Evolutionary conservation across 35 echinoderm and acorn worm species (phyloP).

Genomic region (Lytechinus pictus): DNA sequence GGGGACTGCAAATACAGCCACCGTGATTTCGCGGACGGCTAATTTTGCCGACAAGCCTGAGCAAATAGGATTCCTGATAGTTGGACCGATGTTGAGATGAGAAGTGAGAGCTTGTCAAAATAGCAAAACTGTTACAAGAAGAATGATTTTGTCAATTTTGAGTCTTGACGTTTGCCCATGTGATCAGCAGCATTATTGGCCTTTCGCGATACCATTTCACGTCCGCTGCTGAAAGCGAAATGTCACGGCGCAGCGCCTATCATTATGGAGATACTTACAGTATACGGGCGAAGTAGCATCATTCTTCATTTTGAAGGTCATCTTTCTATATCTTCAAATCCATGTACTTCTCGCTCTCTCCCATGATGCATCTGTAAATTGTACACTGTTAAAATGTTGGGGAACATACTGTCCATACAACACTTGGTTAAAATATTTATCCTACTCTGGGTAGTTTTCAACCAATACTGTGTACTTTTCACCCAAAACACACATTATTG

Average conservation of each 20-base stretch:
- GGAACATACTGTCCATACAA: no score
- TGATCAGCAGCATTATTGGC: not conserved
- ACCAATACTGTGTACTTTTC: no score
- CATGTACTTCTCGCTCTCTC: no score
- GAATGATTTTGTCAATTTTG: not conserved
- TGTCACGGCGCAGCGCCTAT: not conserved
- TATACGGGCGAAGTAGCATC: not conserved
- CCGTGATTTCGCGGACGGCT: not conserved
- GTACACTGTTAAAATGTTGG: no score
- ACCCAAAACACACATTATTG: no score
- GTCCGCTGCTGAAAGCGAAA: not conserved
- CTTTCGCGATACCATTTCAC: not conserved
- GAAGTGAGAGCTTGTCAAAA: not conserved
- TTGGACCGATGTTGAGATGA: not conserved
- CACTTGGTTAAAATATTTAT: no score
- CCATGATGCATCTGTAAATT: no score
- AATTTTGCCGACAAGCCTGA: slow-evolving; percentile 1
- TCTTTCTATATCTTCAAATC: no score
- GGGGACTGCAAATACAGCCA: not conserved
- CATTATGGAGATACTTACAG: slow-evolving; percentile 4
- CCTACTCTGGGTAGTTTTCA: no score
- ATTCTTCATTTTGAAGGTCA: not conserved
- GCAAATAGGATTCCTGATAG: not conserved
- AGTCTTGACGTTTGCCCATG: not conserved
- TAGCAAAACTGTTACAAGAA: slow-evolving; percentile 13